Percentiles rank a stretch among this genome's conserved stretches.
Evolutionary conservation across 2,888 invertebrate species (phyloP).

Genomic region (Scaptodrosophila latifasciaeformis): DNA sequence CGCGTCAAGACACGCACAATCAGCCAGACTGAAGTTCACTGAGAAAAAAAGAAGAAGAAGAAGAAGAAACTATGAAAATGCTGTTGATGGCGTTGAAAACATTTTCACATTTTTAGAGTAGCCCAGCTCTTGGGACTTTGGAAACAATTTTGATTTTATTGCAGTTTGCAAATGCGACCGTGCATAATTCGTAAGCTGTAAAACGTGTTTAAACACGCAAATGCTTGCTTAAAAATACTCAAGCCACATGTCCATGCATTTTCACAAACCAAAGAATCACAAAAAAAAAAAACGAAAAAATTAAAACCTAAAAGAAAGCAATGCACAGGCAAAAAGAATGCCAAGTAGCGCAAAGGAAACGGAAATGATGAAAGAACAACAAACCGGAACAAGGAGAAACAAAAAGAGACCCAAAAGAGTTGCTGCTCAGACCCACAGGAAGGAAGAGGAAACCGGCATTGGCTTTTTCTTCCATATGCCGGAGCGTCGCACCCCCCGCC

Average conservation of each 20-base stretch:
- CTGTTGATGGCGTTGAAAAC: too few relatives aligned
- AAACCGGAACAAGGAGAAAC: too few relatives aligned
- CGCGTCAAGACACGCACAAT: too few relatives aligned
- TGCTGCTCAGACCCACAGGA: too few relatives aligned
- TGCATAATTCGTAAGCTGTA: slow-evolving; percentile 57
- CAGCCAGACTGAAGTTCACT: too few relatives aligned
- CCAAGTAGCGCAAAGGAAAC: neutral
- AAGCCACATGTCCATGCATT: slow-evolving; percentile 32
- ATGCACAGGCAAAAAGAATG: slow-evolving; percentile 8
- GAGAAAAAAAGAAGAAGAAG: too few relatives aligned
- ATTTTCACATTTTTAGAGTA: too few relatives aligned
- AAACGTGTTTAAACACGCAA: slow-evolving; percentile 69
- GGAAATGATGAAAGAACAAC: neutral
- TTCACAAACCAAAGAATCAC: slow-evolving; percentile 30
- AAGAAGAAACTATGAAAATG: too few relatives aligned
- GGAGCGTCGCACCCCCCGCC: too few relatives aligned
- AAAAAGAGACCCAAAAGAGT: slow-evolving; percentile 5
- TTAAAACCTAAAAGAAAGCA: slow-evolving; percentile 5
- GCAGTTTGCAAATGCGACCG: slow-evolving; percentile 1
- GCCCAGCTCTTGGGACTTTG: too few relatives aligned
- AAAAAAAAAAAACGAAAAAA: slow-evolving; percentile 3
- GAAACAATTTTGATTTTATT: neutral
- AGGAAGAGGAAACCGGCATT: too few relatives aligned
- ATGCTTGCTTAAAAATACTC: slow-evolving; percentile 61
- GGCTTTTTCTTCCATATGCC: too few relatives aligned